A percentile compares a stretch with the other conserved stretches of the same genome.
These are phyloP conservation scores for Glaucomys volans DNA, from an alignment of 2,113 vertebrate genomes.

Conservation along the genomic window DNA sequence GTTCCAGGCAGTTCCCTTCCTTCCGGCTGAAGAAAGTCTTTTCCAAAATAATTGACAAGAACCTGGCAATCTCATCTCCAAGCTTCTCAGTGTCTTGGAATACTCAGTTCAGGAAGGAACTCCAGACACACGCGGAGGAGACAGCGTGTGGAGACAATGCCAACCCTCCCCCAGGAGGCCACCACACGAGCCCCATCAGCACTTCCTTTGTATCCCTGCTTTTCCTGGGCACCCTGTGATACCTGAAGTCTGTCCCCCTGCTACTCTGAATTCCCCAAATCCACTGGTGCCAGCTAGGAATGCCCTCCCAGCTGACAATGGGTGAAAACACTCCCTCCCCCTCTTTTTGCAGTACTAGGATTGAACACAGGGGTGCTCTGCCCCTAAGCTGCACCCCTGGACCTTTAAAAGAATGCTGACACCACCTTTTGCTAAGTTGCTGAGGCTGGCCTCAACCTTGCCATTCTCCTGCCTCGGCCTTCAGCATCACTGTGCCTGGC, in stretches of 20 bases:
- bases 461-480: background rate
- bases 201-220: background rate
- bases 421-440: background rate
- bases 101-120: background rate
- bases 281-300: background rate
- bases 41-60: background rate
- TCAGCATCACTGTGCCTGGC: too few species aligned
- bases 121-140: background rate
- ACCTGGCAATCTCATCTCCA: accelerated
- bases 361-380: background rate
- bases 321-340: background rate
- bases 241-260: background rate
- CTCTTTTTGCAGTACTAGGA: background rate
- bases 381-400: background rate
- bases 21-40: background rate
- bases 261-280: too few species aligned
- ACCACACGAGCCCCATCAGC: too few species aligned
- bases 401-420: background rate
- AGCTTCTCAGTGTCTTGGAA: too few species aligned
- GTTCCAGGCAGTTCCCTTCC: background rate
- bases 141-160: too few species aligned
- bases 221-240: accelerated
- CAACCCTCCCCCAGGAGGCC: background rate
- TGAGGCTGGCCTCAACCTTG: background rate
- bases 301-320: accelerated